These are phyloP conservation scores for Platygyra sinensis DNA, from an alignment of 64 coral and sea anemone genomes.

Conservation along the genomic window DNA sequence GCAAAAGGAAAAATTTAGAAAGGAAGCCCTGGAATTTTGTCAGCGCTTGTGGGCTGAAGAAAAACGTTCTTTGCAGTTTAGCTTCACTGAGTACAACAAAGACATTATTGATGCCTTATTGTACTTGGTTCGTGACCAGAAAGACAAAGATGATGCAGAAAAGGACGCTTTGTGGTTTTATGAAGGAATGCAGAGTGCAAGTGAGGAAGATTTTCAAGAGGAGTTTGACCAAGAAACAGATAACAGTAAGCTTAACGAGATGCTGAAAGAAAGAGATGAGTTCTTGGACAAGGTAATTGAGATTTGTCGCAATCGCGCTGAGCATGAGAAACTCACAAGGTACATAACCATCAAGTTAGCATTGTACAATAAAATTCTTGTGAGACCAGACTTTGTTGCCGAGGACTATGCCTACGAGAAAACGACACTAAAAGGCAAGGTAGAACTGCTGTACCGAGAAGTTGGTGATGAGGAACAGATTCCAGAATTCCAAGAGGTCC, in stretches of 20 bases:
- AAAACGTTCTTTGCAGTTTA: not conserved
- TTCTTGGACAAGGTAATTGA: not conserved
- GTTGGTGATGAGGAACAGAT: no score
- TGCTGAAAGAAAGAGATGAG: no score
- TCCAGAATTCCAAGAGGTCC: no score
- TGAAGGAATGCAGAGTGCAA: no score
- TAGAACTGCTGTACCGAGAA: no score
- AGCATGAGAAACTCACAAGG: not conserved
- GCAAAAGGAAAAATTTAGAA: not conserved
- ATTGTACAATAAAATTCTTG: not conserved
- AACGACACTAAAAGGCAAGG: no score
- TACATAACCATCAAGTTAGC: not conserved
- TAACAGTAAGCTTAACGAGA: no score
- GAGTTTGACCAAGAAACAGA: no score
- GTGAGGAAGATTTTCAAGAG: no score
- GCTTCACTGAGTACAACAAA: not conserved
- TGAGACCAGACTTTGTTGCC: not conserved
- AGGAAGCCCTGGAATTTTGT: not conserved
- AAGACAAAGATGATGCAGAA: not conserved
- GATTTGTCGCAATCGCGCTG: not conserved
- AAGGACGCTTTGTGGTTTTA: constrained; percentile 23
- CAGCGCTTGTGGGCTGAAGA: not conserved
- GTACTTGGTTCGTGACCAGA: not conserved
- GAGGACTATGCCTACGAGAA: no score
- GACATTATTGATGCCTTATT: not conserved